These are phyloP conservation scores for Drosophila ohnishii DNA, from an alignment of 1,140 invertebrate species.

Conservation along the genomic window DNA sequence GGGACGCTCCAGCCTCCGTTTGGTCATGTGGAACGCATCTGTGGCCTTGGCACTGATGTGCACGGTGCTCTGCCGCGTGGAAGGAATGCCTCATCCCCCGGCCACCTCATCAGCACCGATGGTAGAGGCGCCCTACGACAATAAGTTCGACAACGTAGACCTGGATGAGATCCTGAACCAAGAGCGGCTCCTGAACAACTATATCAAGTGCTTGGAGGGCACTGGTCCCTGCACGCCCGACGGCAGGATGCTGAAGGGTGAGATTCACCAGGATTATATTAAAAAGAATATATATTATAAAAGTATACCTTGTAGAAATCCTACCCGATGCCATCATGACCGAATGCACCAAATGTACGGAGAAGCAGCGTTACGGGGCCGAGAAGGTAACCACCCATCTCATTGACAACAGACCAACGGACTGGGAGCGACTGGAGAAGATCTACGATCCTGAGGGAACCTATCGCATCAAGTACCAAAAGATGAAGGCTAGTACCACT, in stretches of 20 bases:
- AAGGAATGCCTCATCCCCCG: constrained; percentile 62
- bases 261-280: background rate
- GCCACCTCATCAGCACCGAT: constrained; percentile 26
- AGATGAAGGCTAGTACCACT: constrained; percentile 36
- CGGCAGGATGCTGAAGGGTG: constrained; percentile 87
- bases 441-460: constrained; percentile 86
- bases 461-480: constrained; percentile 82
- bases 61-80: background rate
- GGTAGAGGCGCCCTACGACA: constrained; percentile 85
- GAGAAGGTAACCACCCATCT: constrained; percentile 84
- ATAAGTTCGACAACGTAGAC: constrained; percentile 89
- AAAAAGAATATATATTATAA: background rate
- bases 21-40: constrained; percentile 5
- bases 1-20: constrained; percentile 1
- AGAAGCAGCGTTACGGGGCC: constrained; percentile 84
- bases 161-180: constrained; percentile 87
- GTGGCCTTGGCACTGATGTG: constrained; percentile 14
- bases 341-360: constrained; percentile 86
- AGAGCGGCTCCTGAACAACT: constrained; percentile 87
- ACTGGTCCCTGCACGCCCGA: constrained; percentile 88
- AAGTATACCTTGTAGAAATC: constrained; percentile 82
- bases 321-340: constrained; percentile 87
- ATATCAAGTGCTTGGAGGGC: constrained; percentile 88
- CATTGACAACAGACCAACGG: constrained; percentile 84
- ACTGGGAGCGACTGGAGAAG: constrained; percentile 85